Evolutionary conservation across 2,888 invertebrate species (phyloP), one percentile per base, ranked within the genome.

Genomic region (Boloria selene): DNA sequence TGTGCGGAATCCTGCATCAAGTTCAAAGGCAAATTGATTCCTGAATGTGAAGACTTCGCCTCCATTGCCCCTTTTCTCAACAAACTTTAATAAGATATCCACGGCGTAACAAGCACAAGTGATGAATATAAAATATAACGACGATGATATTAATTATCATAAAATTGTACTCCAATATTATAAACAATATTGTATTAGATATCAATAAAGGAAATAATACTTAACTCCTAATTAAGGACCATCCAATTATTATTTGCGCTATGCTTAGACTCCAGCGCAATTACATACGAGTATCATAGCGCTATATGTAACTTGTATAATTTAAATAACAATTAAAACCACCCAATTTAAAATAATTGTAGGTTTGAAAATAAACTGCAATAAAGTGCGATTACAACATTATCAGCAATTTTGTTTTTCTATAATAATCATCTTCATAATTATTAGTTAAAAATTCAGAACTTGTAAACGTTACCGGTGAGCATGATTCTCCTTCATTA

Each of bases 1-100:
- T 97, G 97, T 83, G 97, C 97, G 0, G 96, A 97, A 77, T 94
- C 96, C 71, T 97, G 97, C 83, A 93, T 97, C 74, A 95, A 96
- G 81, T 95, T 95, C 86, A 96, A 95, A 79, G 97, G 97, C 70
- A 96, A 96, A 83, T 93, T 96, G 70, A 96, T 96, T 65, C 97
- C 97, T 0, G 97, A 97, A 76, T 97, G 97, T 82, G 96, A 97
- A 83, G 95, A 97, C 79, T 94, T 95, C 72, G 94, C 94, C 4
- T 96, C 97, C 1, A 96, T 97, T 77, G 94, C 95, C 4, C 96
- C 96, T 10, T 97, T 96, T 86, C 93, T 97, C 16, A 90, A 88
- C 78, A 91, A 90, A 74, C 79, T 89, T 54, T 86, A 83, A 79
- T 54, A 7, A 13, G 22, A n/a, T 17, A 38, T 38, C 10, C 31